These are phyloP conservation scores for Enteromius viviparus DNA, from an alignment of 2,797 vertebrate genomes.

Conservation along the genomic window DNA sequence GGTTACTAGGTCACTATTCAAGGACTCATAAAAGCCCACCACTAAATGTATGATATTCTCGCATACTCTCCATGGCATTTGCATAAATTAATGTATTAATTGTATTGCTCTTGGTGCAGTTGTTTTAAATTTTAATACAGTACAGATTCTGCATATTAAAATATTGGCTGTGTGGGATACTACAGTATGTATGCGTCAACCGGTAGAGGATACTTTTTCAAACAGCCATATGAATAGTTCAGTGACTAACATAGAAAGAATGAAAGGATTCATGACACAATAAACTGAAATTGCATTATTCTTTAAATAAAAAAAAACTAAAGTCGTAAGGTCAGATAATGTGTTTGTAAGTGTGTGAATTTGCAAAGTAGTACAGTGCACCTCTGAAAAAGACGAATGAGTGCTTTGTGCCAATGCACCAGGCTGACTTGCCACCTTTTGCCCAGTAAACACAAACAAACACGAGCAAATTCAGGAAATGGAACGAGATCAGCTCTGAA, in stretches of 20 bases:
- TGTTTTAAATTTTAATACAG: neutral
- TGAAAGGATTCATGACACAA: neutral
- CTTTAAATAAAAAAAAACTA: neutral
- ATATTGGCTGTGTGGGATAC: neutral
- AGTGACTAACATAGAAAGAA: neutral
- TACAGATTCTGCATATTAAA: neutral
- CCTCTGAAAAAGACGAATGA: slow-evolving; percentile 11
- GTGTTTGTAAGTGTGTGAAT: neutral
- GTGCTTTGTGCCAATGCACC: slow-evolving; percentile 33
- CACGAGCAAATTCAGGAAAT: slow-evolving; percentile 40
- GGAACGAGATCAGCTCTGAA: slow-evolving; percentile 30
- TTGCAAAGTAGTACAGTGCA: neutral
- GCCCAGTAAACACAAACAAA: slow-evolving; percentile 37
- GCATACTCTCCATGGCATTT: neutral
- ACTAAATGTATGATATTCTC: neutral
- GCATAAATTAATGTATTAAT: neutral
- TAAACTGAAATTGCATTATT: neutral
- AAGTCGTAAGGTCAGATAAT: neutral
- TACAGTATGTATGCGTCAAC: neutral
- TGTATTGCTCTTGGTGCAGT: neutral
- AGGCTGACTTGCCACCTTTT: slow-evolving; percentile 23
- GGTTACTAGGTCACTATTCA: neutral
- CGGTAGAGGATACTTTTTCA: neutral
- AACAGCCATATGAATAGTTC: neutral
- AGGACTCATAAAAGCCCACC: neutral